Percentiles rank a stretch among this genome's conserved stretches.
Conservation (phyloP, 2,888 invertebrate species). For the Odontomyia ornata region DNA sequence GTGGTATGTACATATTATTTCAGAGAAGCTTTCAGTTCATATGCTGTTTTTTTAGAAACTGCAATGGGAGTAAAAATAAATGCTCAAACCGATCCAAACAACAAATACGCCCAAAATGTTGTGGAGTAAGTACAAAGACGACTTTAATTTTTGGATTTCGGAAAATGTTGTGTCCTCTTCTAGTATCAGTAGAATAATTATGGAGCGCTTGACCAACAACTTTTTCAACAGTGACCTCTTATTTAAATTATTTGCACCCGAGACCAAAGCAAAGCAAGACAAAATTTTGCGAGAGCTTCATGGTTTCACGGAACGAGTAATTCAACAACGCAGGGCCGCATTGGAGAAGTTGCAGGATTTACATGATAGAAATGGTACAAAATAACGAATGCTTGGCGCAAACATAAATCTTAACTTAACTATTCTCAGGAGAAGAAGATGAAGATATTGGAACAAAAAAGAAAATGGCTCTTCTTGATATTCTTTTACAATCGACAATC, state of each 20-base stretch:
- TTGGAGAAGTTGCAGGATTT: neutral
- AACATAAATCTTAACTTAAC: neutral
- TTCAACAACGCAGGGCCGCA: slow-evolving; percentile 55
- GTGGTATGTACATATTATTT: slow-evolving; percentile 52
- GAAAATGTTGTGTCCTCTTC: neutral
- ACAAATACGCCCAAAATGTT: slow-evolving; percentile 76
- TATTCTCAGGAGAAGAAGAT: slow-evolving; percentile 45
- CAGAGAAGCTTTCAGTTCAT: neutral
- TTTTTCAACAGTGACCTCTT: slow-evolving; percentile 54
- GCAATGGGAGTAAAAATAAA: slow-evolving; percentile 79
- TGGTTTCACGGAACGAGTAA: slow-evolving; percentile 59
- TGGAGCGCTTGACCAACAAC: slow-evolving; percentile 51
- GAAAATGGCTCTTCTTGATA: slow-evolving; percentile 72
- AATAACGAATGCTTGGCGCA: neutral
- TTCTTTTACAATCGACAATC: slow-evolving; percentile 69
- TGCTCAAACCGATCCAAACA: slow-evolving; percentile 72
- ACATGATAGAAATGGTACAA: no score
- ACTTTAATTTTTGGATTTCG: neutral
- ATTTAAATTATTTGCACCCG: slow-evolving; percentile 46
- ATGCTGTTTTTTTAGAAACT: slow-evolving; percentile 59
- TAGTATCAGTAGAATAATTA: slow-evolving; percentile 46
- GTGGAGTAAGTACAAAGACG: slow-evolving; percentile 65
- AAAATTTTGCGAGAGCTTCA: slow-evolving; percentile 57
- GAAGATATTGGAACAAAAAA: slow-evolving; percentile 66
- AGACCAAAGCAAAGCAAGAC: slow-evolving; percentile 45